These are phyloP conservation scores for Baccha elongata DNA, from an alignment of 2,888 invertebrate genomes.

Conservation along the genomic window DNA sequence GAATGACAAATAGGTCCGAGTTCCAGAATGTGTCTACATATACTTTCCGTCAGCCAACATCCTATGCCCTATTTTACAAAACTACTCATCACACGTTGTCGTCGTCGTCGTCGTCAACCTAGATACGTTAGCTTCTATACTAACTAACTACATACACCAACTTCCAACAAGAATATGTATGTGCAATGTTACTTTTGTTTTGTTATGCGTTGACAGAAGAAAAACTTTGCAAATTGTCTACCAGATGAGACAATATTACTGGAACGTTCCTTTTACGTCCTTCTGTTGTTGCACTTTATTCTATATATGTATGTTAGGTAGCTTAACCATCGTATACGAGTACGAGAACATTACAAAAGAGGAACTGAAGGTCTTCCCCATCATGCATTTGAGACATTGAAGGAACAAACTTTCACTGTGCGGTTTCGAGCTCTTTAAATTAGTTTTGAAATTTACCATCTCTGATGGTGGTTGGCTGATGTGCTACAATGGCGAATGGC, in stretches of 20 bases:
- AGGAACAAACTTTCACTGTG: conserved; percentile 54
- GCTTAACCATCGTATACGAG: neutral
- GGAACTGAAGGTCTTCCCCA: neutral
- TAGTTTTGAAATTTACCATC: conserved; percentile 66
- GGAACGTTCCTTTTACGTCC: neutral
- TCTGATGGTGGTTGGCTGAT: conserved; percentile 39
- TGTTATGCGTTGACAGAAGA: conserved; percentile 59
- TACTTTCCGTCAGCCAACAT: too few species aligned
- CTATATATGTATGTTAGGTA: neutral
- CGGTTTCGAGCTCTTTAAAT: conserved; percentile 65
- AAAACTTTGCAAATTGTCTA: conserved; percentile 70
- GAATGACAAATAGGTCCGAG: neutral
- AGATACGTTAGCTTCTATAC: neutral
- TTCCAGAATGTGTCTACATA: neutral
- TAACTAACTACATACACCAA: neutral
- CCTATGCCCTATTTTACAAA: neutral
- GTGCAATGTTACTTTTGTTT: conserved; percentile 47
- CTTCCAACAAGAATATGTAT: neutral
- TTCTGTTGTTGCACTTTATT: neutral
- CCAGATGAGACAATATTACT: conserved; percentile 58
- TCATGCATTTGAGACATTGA: neutral
- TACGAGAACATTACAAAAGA: neutral
- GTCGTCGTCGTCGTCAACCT: neutral
- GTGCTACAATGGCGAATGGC: conserved; percentile 27
- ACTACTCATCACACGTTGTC: neutral